These are phyloP conservation scores for Abramis brama DNA, from an alignment of 2,113 vertebrate species.

Conservation along the genomic window DNA sequence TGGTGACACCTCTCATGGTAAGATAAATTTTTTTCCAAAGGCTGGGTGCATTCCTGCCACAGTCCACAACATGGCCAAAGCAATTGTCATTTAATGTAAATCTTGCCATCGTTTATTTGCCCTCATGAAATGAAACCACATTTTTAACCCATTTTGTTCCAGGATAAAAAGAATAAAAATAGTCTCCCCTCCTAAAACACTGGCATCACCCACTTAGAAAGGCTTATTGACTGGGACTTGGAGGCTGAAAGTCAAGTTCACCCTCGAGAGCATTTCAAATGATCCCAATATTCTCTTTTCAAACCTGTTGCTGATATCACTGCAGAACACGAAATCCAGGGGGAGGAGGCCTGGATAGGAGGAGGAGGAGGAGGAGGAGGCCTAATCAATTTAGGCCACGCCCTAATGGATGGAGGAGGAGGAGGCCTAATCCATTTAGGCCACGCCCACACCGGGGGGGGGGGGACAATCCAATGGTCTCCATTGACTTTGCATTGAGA, in stretches of 20 bases:
- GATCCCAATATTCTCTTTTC: neutral
- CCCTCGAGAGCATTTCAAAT: neutral
- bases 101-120: neutral
- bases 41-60: slow-evolving; percentile 66
- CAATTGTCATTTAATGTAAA: neutral
- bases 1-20: slow-evolving; percentile 66
- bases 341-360: too few species aligned
- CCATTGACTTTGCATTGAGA: too few species aligned
- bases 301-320: neutral
- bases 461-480: too few species aligned
- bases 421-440: too few species aligned
- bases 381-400: too few species aligned
- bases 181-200: neutral
- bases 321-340: too few species aligned
- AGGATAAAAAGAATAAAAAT: neutral
- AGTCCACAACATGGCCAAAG: slow-evolving; percentile 18
- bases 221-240: neutral
- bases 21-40: slow-evolving; percentile 53
- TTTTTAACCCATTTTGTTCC: neutral
- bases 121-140: neutral
- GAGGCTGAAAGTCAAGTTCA: neutral
- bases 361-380: too few species aligned
- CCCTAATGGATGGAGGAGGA: too few species aligned
- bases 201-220: neutral
- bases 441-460: too few species aligned